Evolutionary conservation across 2,888 invertebrate genomes (phyloP), one percentile per base, ranked within the genome.

Genomic region (Lithophane socia): DNA sequence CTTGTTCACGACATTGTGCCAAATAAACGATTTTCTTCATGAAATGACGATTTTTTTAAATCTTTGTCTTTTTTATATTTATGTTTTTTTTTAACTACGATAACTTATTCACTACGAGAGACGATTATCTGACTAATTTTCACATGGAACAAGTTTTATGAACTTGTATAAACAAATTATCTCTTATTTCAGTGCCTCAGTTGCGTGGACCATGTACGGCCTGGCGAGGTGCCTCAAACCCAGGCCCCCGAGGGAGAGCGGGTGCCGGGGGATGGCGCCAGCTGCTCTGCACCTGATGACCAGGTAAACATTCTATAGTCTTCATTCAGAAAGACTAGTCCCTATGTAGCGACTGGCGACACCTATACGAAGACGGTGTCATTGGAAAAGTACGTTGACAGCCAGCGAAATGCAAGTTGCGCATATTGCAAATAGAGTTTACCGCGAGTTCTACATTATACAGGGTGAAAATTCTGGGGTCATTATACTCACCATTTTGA

Each of bases 251-350:
- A 90, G 2, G 92, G 92, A 0, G 96, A 96, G 86, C 84, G 96
- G 60, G 84, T 95, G 56, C 96, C 97, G 0, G 96, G 96, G 1
- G 97, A 97, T 75, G 96, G 96, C 0, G 96, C 96, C 75, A 96
- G 96, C 83, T 93, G 93, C 75, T 94, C 96, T 1, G 94, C 94
- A 0, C 95, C 93, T 1, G 96, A 96, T 37, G 96, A 95, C 79
- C 94, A 93, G 91, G 60, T 60, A 60, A 60, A 60, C 1, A 13
- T 29, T 29, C 58, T 29, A 60, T 7, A 24, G 24, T 24, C 58
- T 58, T 24, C 24, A 58, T 24, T 24, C 58, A n/a, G n/a, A 58
- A 58, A 58, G 9, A n/a, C 54, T 9, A 10, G 4, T 13, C n/a
- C 10, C 5, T 56, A 12, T 24, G 56, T 13, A 24, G 24, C 7